Conservation (phyloP, 2,797 vertebrate species). For the Pangasius larnaudii region DNA sequence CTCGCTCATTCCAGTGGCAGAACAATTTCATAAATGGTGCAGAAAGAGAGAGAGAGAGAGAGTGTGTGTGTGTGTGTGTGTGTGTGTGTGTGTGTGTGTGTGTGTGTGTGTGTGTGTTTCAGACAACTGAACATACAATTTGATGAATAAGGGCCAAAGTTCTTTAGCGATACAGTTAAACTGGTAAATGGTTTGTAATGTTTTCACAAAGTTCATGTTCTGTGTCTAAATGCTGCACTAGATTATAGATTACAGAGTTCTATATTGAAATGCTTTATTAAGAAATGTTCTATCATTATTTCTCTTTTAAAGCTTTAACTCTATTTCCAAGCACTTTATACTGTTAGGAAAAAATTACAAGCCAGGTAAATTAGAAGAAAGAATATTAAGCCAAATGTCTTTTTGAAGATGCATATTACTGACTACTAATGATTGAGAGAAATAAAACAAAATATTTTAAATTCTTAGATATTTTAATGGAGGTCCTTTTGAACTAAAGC, state of each 20-base stretch:
- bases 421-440: not conserved
- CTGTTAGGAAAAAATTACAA: constrained; percentile 1
- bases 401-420: not conserved
- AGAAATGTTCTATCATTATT: constrained; percentile 51
- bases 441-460: not conserved
- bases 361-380: constrained; percentile 58
- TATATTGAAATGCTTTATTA: constrained; percentile 64
- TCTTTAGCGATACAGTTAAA: not conserved
- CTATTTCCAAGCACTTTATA: constrained; percentile 69
- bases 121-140: not conserved
- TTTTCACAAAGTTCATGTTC: not conserved
- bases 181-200: not conserved
- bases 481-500: not conserved
- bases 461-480: too few relatives aligned
- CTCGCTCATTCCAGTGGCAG: not conserved
- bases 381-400: constrained; percentile 33
- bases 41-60: too few relatives aligned
- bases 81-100: not conserved
- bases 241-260: not conserved
- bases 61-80: not conserved
- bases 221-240: constrained; percentile 31
- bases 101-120: not conserved
- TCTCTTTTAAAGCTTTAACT: constrained; percentile 55
- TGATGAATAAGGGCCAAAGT: not conserved
- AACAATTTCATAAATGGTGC: not conserved